Evolutionary conservation across 1,140 invertebrate species (phyloP), one percentile per base, ranked within the genome.

Genomic region (Papilio xuthus): DNA sequence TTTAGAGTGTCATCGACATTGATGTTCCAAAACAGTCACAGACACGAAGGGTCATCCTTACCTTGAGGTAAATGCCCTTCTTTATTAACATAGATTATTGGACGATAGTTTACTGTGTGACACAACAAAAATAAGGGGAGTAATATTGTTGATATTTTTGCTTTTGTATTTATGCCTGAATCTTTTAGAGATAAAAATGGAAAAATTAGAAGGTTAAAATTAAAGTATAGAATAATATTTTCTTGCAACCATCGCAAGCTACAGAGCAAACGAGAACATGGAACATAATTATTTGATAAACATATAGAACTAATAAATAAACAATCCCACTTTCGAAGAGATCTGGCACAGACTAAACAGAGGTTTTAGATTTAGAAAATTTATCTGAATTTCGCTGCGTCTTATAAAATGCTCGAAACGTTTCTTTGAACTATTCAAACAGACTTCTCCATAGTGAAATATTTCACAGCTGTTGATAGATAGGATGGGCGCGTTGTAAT

Each of bases 381-480:
- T 47, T 75, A 56, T 75, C 26, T 32, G 26, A 67, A 67, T 67
- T 67, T 75, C 47, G 18, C 13, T 15, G 18, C 72, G 47, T 23
- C 47, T 74, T 74, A 74, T 74, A 56, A 56, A 74, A 74, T 50
- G 71, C 15, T 8, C 26, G 44, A 53, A 50, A 74, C 13, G 50
- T 41, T 75, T 47, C 72, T 75, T 75, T 75, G 72, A 75, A 75
- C 50, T 41, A 50, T 75, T 75, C 44, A 53, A 75, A 75, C 72
- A 53, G 26, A 75, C 23, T 75, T 56, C 50, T 47, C 47, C 37
- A 75, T 50, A 50, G 44, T 75, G 13, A 56, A 75, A 53, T 75
- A 75, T 75, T 56, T 53, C 28, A 75, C 72, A 50, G 72, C 28
- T 75, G 72, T 50, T 75, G 72, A 75, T 75, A 75, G 44, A 75